Evolutionary conservation across 2,113 vertebrate genomes (phyloP).

Genomic region (Myanophis thanlyinensis): DNA sequence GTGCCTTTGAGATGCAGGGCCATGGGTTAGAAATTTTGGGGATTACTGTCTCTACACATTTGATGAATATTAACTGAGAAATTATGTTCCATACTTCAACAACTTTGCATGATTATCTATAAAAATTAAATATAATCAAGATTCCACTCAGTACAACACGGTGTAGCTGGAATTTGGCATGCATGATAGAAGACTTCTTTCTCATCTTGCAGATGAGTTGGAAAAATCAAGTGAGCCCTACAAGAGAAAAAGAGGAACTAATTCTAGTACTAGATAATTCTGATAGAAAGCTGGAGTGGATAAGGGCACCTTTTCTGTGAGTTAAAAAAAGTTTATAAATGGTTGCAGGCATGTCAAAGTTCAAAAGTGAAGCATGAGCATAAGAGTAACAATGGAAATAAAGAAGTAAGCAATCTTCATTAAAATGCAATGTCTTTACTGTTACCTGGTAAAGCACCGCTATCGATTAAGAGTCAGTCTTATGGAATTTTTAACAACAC

Average conservation of each 20-base stretch:
- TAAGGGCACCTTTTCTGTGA: neutral
- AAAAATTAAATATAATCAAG: neutral
- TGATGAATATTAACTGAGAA: neutral
- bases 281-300: neutral
- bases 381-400: constrained; percentile 15
- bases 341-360: neutral
- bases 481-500: constrained; percentile 95
- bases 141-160: neutral
- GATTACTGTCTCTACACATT: neutral
- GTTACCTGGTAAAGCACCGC: constrained; percentile 70
- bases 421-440: constrained; percentile 45
- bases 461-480: constrained; percentile 94
- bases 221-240: neutral
- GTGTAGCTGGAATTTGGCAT: neutral
- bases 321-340: neutral
- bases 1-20: neutral
- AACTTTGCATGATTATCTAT: neutral
- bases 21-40: neutral
- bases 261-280: neutral
- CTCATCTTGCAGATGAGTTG: neutral
- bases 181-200: neutral
- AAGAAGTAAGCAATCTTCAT: constrained; percentile 7
- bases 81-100: neutral
- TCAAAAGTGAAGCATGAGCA: neutral
- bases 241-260: neutral